Conservation (phyloP, 1,140 invertebrate species). For the Bombus waltoni region DNA sequence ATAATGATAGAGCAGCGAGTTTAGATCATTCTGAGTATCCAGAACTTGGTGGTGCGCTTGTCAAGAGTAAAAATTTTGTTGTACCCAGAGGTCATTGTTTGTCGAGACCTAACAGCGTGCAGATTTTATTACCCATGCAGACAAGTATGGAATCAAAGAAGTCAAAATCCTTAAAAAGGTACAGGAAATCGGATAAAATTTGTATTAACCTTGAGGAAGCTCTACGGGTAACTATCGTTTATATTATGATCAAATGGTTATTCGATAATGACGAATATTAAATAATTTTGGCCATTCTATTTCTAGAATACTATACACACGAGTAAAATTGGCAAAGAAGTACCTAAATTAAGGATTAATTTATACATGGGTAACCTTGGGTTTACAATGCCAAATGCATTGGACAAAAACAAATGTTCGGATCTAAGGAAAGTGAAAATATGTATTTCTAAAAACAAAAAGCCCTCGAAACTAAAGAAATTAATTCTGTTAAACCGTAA, state of each 20-base stretch:
- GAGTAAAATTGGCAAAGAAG: conserved; percentile 23
- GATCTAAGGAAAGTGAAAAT: conserved; percentile 11
- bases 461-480: conserved; percentile 50
- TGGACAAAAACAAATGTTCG: conserved; percentile 1
- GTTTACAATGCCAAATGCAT: neutral
- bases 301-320: conserved; percentile 24
- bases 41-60: conserved; percentile 31
- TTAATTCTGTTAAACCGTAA: conserved; percentile 34
- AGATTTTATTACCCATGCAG: neutral
- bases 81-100: neutral
- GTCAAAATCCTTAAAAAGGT: conserved; percentile 16
- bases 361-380: conserved; percentile 28
- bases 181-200: conserved; percentile 43
- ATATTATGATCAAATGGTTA: neutral
- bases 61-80: conserved; percentile 15
- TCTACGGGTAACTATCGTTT: conserved; percentile 43
- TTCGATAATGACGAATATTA: neutral
- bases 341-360: conserved; percentile 22
- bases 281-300: neutral
- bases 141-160: neutral
- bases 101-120: neutral
- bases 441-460: conserved; percentile 48
- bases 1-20: neutral
- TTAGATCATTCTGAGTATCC: conserved; percentile 54
- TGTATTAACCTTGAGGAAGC: conserved; percentile 50